A percentile compares a stretch with the other conserved stretches of the same genome.
These are phyloP conservation scores for Nephrocerus scutellatus DNA, from an alignment of 2,888 invertebrate species.

Conservation along the genomic window DNA sequence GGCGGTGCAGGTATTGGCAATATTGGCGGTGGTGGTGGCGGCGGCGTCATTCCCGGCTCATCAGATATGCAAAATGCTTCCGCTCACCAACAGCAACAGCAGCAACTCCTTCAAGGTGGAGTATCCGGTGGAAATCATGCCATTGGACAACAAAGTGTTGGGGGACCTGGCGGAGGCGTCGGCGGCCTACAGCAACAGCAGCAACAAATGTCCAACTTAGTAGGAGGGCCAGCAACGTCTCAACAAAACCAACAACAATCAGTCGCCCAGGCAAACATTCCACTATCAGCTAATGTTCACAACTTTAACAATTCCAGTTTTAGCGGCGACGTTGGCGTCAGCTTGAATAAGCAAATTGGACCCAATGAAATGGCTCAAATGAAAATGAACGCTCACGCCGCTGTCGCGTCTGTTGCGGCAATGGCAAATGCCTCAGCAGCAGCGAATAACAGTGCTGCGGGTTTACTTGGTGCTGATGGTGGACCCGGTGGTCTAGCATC, in stretches of 20 bases:
- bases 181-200: conserved; percentile 24
- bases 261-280: conserved; percentile 44
- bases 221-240: conserved; percentile 9
- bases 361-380: conserved; percentile 39
- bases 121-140: conserved; percentile 29
- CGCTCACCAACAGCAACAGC: conserved; percentile 28
- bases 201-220: conserved; percentile 20
- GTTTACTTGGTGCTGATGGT: conserved; percentile 54
- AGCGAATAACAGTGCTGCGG: conserved; percentile 22
- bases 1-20: conserved; percentile 24
- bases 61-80: conserved; percentile 16
- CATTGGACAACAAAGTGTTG: conserved; percentile 28
- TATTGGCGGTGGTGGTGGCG: conserved; percentile 17
- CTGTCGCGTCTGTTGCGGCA: conserved; percentile 37
- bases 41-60: conserved; percentile 20
- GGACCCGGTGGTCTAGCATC: conserved; percentile 47
- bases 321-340: conserved; percentile 25
- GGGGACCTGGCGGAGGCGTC: conserved; percentile 16
- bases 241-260: conserved; percentile 27
- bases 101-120: conserved; percentile 25
- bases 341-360: conserved; percentile 39
- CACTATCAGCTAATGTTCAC: conserved; percentile 45
- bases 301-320: conserved; percentile 40
- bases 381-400: conserved; percentile 38
- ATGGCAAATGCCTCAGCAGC: conserved; percentile 27